Percentiles rank a stretch among this genome's conserved stretches.
Evolutionary conservation across 2,797 vertebrate genomes (phyloP).

Genomic region (Rhynchotus rufescens): DNA sequence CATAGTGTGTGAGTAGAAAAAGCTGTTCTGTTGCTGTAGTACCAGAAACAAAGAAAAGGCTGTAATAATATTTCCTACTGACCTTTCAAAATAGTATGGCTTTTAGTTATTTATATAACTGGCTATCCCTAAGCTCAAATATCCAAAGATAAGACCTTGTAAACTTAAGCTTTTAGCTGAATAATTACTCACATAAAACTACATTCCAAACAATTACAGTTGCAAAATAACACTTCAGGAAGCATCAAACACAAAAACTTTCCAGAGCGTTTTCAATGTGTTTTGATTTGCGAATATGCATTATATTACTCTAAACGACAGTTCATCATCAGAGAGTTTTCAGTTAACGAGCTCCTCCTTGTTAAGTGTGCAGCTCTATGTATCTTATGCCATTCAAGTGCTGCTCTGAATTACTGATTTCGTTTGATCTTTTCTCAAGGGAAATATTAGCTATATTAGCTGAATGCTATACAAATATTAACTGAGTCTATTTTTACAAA

Average conservation of each 20-base stretch:
- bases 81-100: not conserved
- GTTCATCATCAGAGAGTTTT: not conserved
- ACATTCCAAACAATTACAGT: not conserved
- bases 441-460: not conserved
- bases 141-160: not conserved
- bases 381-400: not conserved
- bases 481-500: not conserved
- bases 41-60: not conserved
- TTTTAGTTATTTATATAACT: not conserved
- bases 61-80: not conserved
- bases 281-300: not conserved
- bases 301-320: not conserved
- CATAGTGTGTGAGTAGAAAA: not conserved
- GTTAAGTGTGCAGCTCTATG: not conserved
- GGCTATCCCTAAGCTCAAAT: not conserved
- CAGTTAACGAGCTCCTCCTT: not conserved
- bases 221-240: not conserved
- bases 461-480: not conserved
- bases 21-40: not conserved
- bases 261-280: not conserved
- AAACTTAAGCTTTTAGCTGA: not conserved
- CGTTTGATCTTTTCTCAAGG: not conserved
- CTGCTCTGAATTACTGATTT: not conserved
- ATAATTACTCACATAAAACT: not conserved
- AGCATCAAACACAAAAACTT: not conserved